These are phyloP conservation scores for Euura lappo DNA, from an alignment of 1,140 invertebrate genomes.

Conservation along the genomic window DNA sequence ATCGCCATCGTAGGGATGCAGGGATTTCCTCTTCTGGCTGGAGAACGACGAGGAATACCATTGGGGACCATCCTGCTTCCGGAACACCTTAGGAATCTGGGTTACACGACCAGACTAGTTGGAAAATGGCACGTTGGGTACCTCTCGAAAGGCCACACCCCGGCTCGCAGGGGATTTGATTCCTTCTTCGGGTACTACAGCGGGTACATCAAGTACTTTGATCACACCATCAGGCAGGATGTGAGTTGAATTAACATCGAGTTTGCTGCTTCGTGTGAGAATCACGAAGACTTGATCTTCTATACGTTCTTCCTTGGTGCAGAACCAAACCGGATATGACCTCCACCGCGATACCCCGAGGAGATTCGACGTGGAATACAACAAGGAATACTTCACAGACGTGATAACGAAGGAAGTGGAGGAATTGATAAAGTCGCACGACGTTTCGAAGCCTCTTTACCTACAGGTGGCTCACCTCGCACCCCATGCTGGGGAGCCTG, in stretches of 20 bases:
- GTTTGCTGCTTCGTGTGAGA: no score
- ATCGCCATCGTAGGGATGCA: conserved; percentile 64
- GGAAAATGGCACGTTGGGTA: conserved; percentile 62
- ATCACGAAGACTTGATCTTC: no score
- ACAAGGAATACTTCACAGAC: conserved; percentile 67
- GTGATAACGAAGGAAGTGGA: conserved; percentile 64
- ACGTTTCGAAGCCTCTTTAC: conserved; percentile 61
- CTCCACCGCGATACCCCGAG: conserved; percentile 54
- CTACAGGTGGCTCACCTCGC: conserved; percentile 68
- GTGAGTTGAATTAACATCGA: conserved; percentile 32
- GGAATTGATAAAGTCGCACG: conserved; percentile 62
- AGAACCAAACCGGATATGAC: conserved; percentile 58
- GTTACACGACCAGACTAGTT: conserved; percentile 47
- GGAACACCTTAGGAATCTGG: conserved; percentile 55
- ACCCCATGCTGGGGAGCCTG: conserved; percentile 59
- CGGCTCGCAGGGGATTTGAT: conserved; percentile 68
- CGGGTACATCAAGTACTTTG: conserved; percentile 66
- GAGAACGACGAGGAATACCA: conserved; percentile 65
- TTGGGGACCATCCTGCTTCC: conserved; percentile 65
- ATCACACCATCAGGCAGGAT: conserved; percentile 51
- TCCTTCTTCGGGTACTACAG: conserved; percentile 71
- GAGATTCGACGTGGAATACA: conserved; percentile 39
- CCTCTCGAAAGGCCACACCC: conserved; percentile 56
- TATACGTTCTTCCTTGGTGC: neutral
- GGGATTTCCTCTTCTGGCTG: conserved; percentile 63